Conservation (phyloP, 2,797 vertebrate genomes). For the Apodemus agrarius region DNA sequence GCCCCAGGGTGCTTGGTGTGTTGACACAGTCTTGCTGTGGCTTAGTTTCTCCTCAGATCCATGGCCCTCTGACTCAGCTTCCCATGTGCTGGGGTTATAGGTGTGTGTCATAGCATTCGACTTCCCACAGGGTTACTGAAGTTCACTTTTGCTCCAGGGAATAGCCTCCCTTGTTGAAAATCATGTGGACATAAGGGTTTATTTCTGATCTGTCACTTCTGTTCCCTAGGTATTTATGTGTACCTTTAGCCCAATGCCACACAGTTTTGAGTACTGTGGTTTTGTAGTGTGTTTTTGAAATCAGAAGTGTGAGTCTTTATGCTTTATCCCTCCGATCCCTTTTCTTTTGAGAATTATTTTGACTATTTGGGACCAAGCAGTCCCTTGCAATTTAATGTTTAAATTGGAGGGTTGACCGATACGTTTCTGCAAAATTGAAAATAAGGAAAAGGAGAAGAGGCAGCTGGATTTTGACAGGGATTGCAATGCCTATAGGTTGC, state of each 20-base stretch:
- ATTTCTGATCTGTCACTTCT: neutral
- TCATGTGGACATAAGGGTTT: neutral
- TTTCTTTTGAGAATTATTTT: neutral
- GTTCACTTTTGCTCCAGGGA: neutral
- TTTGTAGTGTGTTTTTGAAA: constrained; percentile 61
- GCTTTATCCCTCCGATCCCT: neutral
- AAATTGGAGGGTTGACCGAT: neutral
- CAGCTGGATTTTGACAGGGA: neutral
- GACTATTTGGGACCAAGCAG: neutral
- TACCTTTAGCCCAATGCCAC: neutral
- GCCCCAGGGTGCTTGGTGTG: neutral
- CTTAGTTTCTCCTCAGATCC: neutral
- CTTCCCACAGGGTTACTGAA: neutral
- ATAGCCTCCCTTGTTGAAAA: neutral
- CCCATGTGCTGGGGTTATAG: neutral
- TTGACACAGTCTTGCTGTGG: neutral
- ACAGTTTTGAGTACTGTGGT: neutral
- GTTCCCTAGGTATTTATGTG: neutral
- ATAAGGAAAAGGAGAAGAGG: neutral
- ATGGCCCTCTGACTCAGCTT: neutral
- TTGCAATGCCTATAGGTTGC: neutral
- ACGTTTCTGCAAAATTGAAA: constrained; percentile 17
- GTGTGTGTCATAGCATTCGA: neutral
- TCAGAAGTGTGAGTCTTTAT: constrained; percentile 12
- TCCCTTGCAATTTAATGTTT: neutral